phyloP scores from a whole-genome alignment of 2,113 vertebrate species.

The Zapus hudsonius region DNA sequence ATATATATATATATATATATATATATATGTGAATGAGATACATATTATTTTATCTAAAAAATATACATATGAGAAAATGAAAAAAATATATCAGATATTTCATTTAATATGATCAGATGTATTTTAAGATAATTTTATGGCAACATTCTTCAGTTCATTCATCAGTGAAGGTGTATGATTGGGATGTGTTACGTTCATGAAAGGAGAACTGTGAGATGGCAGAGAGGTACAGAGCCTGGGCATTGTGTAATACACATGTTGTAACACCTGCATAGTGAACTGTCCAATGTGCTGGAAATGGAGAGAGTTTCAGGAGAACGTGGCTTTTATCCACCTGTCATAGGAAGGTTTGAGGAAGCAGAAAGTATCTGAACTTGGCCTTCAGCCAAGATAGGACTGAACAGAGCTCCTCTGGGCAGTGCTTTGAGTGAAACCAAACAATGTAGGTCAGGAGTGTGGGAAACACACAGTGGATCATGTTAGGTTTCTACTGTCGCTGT shows the following conservation, averaged over 20 bases:
- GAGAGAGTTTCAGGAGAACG: background rate
- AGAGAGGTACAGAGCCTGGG: background rate
- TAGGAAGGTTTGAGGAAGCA: background rate
- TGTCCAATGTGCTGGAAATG: background rate
- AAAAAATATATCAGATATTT: background rate
- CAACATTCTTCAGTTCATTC: background rate
- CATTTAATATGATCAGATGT: background rate
- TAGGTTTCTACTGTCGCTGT: background rate
- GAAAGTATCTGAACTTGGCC: background rate
- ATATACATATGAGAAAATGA: too few species aligned
- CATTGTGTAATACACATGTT: background rate
- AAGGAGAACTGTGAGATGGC: background rate
- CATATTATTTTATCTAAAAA: too few species aligned
- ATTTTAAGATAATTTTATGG: background rate
- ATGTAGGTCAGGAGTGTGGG: background rate
- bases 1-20: too few species aligned
- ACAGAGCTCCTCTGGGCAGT: background rate
- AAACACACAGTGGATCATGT: too few species aligned
- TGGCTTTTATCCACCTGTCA: background rate
- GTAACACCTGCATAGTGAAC: background rate
- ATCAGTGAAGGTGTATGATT: background rate
- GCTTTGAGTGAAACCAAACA: background rate
- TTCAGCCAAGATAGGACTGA: background rate
- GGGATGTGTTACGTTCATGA: background rate
- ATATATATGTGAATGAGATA: too few species aligned